Base-by-base conservation (phyloP, 2,888 invertebrate genomes). In the Ptilodon capucinus region DNA sequence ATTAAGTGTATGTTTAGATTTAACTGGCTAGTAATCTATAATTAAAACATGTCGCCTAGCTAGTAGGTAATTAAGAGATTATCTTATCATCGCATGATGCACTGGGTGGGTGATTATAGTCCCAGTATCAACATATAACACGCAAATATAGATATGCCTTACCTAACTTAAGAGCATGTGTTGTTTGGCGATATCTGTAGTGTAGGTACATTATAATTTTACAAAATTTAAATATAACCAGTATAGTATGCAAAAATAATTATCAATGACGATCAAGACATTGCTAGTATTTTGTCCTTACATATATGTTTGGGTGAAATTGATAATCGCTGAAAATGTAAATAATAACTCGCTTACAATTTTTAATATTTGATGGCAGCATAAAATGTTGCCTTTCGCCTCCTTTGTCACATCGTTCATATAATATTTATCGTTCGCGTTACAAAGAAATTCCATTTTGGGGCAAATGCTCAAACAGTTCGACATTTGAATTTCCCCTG, bases 401-500 rank as follows among this genome's bases (percentile, higher is more conserved):
- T 78, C 81, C 81, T 85, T 85, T 84, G 84, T 83, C 80, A 79
- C 81, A 74, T 79, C 78, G 75, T 81, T 85, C 80, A 79, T 84
- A 74, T 76, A 86, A 86, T 85, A 89, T 86, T 85, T 84, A 88
- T 85, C 77, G 81, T 80, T 76, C 74, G 64, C 74, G 79, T 78
- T 76, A 85, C 84, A 88, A 86, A 86, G 84, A 86, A 86, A 86
- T 86, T 85, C 84, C 79, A 85, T 88, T 84, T 86, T 82, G 76
- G 85, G 25, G 81, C 77, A 84, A 86, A 86, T 74, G 81, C 78
- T 81, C 86, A 85, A 87, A 86, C 86, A 88, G 86, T 89, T 88
- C 83, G 87, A 87, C 81, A 82, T 87, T 85, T 83, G 87, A 84
- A 88, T 88, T 88, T 89, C 86, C 86, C 88, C 63, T 83, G 88